Base-by-base conservation (phyloP, 2,888 invertebrate genomes). In the Octodonta nipae region DNA sequence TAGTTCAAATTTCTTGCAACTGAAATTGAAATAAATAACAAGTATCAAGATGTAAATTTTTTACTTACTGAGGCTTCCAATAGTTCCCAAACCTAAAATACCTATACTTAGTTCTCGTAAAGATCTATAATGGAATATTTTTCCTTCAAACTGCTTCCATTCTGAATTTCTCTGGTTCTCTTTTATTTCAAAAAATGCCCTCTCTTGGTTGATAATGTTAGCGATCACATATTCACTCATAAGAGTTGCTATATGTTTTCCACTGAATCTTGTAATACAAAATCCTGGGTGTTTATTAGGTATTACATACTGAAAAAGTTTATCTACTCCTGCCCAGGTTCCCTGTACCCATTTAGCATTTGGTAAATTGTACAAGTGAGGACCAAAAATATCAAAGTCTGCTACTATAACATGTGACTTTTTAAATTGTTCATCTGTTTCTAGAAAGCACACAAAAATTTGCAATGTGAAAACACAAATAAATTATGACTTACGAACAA, bases 201-300 rank as follows among this genome's bases (percentile, higher is more conserved):
- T 54, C 45, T 69, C 70, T 30, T 57, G 53, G 42, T 62, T 65
- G 8, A 67, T 56, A 34, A 70, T 66, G 26, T 61, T 59, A 5
- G 63, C 53, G 15, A 69, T 41, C 2, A 66, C 62, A 44, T 68
- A 69, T 47, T 70, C 69, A 1, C 63, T 56, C 63, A 70, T 70
- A 13, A 64, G 52, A 30, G 43, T 42, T 2, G 67, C 67, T 43
- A 68, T 66, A 40, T 55, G 51, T 14, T 54, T 44, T 13, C 64
- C 65, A 10, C 63, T 62, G 42, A 59, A 66, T 33, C 67, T 51
- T 7, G 62, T 61, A 13, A 66, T 45, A 2, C 41, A 41, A 38
- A 54, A 40, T 3, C 41, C 36, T 8, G 56, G 46, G 4, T 54
- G 44, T 5, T 50, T 38, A 25, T 47, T 47, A 13, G 45, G 29